Evolutionary conservation across 2,888 invertebrate genomes (phyloP).

Genomic region (Diarsia rubi): DNA sequence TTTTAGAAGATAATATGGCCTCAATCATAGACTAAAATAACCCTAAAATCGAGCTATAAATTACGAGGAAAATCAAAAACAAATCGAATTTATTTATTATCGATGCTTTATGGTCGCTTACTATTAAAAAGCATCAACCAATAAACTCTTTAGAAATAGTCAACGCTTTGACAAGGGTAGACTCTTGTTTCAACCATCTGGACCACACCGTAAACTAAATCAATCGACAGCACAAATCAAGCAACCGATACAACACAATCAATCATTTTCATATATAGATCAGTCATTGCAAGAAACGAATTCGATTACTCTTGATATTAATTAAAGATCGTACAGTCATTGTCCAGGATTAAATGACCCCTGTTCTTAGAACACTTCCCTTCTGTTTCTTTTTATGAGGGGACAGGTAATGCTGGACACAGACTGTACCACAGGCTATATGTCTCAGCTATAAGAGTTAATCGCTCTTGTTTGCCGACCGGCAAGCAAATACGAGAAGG

Average conservation of each 20-base stretch:
- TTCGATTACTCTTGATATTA: conserved; percentile 12
- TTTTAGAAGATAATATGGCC: no score
- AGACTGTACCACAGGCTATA: not conserved
- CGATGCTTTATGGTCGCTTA: no score
- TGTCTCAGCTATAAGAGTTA: conserved; percentile 40
- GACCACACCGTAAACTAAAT: not conserved
- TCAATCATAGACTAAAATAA: no score
- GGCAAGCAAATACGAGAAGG: conserved; percentile 54
- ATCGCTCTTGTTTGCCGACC: conserved; percentile 47
- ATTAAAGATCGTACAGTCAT: conserved; percentile 25
- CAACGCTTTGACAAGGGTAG: not conserved
- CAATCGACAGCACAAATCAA: not conserved
- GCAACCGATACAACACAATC: conserved; percentile 11
- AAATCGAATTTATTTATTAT: no score
- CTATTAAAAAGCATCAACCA: no score
- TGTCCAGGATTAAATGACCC: no score
- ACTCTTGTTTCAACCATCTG: not conserved
- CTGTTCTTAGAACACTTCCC: no score
- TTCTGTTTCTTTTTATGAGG: no score
- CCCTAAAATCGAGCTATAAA: no score
- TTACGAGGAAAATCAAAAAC: no score
- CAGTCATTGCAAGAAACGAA: conserved; percentile 14
- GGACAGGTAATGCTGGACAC: no score
- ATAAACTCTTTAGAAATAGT: not conserved
- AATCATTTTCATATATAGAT: conserved; percentile 26